A percentile compares a stretch with the other conserved stretches of the same genome.
Evolutionary conservation across 2,888 invertebrate genomes (phyloP).

Genomic region (Archips xylosteana): DNA sequence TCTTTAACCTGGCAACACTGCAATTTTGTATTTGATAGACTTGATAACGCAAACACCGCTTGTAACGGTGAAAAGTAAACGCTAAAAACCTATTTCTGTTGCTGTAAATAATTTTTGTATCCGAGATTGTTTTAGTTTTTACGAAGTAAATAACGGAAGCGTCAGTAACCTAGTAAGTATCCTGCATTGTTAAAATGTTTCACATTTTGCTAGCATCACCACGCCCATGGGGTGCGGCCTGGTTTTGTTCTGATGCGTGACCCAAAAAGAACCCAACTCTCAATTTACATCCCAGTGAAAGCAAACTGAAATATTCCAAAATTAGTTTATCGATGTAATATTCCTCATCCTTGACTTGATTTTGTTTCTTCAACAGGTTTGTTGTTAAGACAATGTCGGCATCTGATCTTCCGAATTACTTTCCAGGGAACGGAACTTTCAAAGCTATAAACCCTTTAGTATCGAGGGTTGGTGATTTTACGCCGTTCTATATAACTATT

Average conservation of each 20-base stretch:
- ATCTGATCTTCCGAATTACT: slow-evolving; percentile 74
- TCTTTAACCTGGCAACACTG: neutral
- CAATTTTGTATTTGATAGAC: neutral
- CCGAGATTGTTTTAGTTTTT: neutral
- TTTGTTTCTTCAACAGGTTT: slow-evolving; percentile 76
- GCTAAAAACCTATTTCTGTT: neutral
- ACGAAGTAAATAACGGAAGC: neutral
- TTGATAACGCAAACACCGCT: neutral
- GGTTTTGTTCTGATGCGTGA: slow-evolving; percentile 29
- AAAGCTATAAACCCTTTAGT: slow-evolving; percentile 67
- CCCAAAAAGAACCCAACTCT: slow-evolving; percentile 16
- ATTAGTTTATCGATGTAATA: neutral
- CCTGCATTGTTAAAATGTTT: neutral
- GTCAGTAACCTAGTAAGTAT: slow-evolving; percentile 26
- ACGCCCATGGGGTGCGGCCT: slow-evolving; percentile 40
- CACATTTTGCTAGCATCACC: slow-evolving; percentile 23
- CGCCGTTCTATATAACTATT: slow-evolving; percentile 94
- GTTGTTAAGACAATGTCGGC: slow-evolving; percentile 69
- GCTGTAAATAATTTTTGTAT: neutral
- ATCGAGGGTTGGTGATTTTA: slow-evolving; percentile 88
- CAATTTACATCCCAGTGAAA: neutral
- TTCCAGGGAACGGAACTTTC: slow-evolving; percentile 77
- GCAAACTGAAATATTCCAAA: neutral
- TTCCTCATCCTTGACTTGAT: slow-evolving; percentile 23
- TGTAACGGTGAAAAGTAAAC: neutral